Evolutionary conservation across 2,113 vertebrate species (phyloP), one percentile per base, ranked within the genome.

Genomic region (Pseudopipra pipra): DNA sequence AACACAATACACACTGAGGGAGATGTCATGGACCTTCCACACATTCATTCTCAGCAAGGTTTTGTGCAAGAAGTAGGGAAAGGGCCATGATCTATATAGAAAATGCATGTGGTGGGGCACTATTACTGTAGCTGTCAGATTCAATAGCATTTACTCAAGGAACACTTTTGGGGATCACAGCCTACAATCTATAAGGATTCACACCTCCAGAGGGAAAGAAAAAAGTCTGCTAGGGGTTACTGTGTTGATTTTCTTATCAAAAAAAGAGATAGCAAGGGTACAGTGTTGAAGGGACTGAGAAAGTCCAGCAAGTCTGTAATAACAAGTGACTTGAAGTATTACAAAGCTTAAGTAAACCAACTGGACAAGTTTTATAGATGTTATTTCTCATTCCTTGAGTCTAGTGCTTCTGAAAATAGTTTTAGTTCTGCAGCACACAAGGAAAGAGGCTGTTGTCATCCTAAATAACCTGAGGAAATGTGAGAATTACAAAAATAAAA

Each of bases 401-500:
- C 21, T 87, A 13, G 27, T 84, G 35, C 16, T 92, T 78, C 77
- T 82, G 73, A 52, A 90, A 89, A 87, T 65, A 87, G 35, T 61
- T 87, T 55, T 67, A 63, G 27, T 46, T 73, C 56, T 85, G 31
- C 23, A 78, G 41, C 30, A 59, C 44, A 52, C 1, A 4, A 67
- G 31, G 28, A 21, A 68, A 94, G 77, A 75, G 18, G 11, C 20
- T 92, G 35, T 27, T 93, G 74, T 73, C 66, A 39, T 72, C 49
- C 81, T 86, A 76, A 92, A 85, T 68, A 87, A 54, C 23, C 17
- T 0, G 1, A 56, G 58, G 47, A 87, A 79, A 89, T 56, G n/a
- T 24, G 25, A 83, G 46, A 94, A 70, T 79, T 85, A 37, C 15
- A 92, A 66, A 92, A 95, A 77, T 39, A 81, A 93, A 94, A 91